phyloP scores from a whole-genome alignment of 2,113 vertebrate genomes.

The Colius striatus region DNA sequence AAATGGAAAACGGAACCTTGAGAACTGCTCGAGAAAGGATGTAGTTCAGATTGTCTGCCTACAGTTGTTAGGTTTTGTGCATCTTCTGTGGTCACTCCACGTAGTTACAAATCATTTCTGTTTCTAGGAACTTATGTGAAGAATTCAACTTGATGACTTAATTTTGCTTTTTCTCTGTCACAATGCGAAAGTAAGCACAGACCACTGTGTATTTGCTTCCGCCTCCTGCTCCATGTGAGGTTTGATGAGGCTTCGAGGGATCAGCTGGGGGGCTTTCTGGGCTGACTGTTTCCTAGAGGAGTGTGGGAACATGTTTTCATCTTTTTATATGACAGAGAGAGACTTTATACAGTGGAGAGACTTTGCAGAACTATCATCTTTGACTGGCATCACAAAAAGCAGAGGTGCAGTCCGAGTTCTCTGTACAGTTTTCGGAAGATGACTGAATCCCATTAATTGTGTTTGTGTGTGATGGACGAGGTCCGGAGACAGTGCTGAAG shows the following conservation, averaged over 20 bases:
- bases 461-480: background rate
- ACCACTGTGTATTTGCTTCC: background rate
- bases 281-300: background rate
- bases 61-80: background rate
- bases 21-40: background rate
- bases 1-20: background rate
- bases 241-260: background rate
- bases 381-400: background rate
- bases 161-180: background rate
- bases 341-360: background rate
- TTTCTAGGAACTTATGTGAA: background rate
- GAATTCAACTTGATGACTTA: background rate
- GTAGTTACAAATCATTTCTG: background rate
- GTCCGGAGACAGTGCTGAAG: background rate
- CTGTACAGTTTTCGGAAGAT: background rate
- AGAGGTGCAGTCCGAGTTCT: background rate
- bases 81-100: background rate
- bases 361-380: background rate
- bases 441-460: background rate
- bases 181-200: background rate
- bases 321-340: background rate
- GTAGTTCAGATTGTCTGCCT: background rate
- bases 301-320: background rate
- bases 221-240: background rate
- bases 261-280: background rate